phyloP scores from a whole-genome alignment of 1,140 invertebrate genomes.

The Antheraea pernyi region DNA sequence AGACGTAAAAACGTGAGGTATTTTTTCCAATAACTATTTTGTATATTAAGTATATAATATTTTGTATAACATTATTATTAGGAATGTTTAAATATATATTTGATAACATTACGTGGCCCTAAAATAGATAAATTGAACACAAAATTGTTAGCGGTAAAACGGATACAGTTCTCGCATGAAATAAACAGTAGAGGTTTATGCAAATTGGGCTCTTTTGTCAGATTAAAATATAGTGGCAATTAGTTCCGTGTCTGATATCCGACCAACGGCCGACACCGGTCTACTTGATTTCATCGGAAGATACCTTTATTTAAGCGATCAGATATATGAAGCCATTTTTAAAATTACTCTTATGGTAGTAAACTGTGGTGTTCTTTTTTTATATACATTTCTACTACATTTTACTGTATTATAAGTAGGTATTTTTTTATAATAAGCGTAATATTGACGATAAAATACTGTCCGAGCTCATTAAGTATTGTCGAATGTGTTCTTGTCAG shows the following conservation, averaged over 20 bases:
- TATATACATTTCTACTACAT: too few relatives aligned
- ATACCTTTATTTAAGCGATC: slow-evolving; percentile 52
- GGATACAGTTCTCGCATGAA: slow-evolving; percentile 74
- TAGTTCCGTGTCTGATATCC: slow-evolving; percentile 75
- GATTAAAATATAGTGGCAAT: slow-evolving; percentile 78
- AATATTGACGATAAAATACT: too few relatives aligned
- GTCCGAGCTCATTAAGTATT: too few relatives aligned
- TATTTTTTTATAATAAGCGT: too few relatives aligned
- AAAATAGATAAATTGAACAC: slow-evolving; percentile 68
- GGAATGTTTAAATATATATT: neutral
- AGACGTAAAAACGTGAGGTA: too few relatives aligned
- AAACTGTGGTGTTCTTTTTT: neutral
- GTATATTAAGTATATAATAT: neutral
- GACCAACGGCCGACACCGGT: slow-evolving; percentile 51
- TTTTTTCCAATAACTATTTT: neutral
- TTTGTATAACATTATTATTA: neutral
- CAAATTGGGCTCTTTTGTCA: slow-evolving; percentile 76
- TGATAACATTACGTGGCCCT: neutral
- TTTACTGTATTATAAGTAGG: too few relatives aligned
- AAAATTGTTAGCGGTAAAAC: slow-evolving; percentile 67
- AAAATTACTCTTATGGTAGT: neutral
- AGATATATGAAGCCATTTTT: slow-evolving; percentile 7
- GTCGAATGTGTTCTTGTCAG: too few relatives aligned
- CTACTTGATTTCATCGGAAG: slow-evolving; percentile 64
- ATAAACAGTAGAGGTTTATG: slow-evolving; percentile 76